Evolutionary conservation across 2,113 vertebrate species (phyloP), one percentile per base, ranked within the genome.

Genomic region (Trematocara nigrifrons): DNA sequence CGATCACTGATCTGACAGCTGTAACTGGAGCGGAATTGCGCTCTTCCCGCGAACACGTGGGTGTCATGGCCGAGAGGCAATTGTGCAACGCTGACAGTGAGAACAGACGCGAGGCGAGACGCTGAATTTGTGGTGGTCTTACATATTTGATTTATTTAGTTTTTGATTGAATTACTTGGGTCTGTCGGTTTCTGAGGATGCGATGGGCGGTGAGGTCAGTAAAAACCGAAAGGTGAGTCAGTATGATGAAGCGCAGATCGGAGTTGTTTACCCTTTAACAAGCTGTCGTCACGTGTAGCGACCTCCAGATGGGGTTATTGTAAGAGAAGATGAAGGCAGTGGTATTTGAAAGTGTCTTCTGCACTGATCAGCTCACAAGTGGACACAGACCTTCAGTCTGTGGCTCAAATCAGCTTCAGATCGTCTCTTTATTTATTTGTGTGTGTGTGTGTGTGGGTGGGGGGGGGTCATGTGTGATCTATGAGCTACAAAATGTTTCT

Each of bases 21-120:
- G 20, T 3, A 91, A 92, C 89, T 95, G 89, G 91, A 92, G 93
- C 83, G 85, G 89, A 91, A 93, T 83, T 13, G 29, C 49, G 49
- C 66, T n/a, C 76, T 59, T 18, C 66, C 29, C 3, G 13, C 35
- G 5, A 45, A 45, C 61, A 45, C 83, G 18, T 20, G 47, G 47
- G 56, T 33, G 56, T 33, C 18, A 47, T 74, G 69, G 69, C 69
- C 40, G 54, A 47, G 40, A 31, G 15, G 15, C 40, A 45, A 74
- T 40, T 47, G 40, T 74, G 69, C 5, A 0, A 16, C 22, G 8
- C 69, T 47, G 26, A 20, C 16, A 2, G 8, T 8, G 49, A 56
- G 16, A 54, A 40, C 31, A 10, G 40, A 80, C 40, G 18, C 42
- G 16, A 61, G 38, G 22, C 5, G 49, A 61, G 10, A 42, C 26